These are phyloP conservation scores for Leucozona laternaria DNA, from an alignment of 2,888 invertebrate genomes.

Conservation along the genomic window DNA sequence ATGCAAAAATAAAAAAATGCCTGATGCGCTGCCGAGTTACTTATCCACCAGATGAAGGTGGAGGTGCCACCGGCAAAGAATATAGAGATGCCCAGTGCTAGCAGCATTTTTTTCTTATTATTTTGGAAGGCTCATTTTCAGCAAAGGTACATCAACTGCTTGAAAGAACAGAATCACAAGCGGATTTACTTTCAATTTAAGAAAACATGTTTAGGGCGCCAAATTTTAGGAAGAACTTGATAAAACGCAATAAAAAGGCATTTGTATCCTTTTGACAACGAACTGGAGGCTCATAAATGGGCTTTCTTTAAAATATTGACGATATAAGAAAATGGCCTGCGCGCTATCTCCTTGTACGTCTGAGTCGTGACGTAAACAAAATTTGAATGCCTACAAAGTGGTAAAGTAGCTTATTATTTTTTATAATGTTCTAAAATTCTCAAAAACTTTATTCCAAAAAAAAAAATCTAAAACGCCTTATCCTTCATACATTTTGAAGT, in stretches of 20 bases:
- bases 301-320: too few relatives aligned
- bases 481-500: too few relatives aligned
- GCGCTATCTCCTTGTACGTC: too few relatives aligned
- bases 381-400: too few relatives aligned
- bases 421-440: too few relatives aligned
- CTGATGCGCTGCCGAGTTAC: conserved; percentile 5
- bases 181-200: background rate
- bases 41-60: conserved; percentile 59
- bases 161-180: background rate
- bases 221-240: background rate
- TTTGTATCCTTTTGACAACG: background rate
- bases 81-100: conserved; percentile 60
- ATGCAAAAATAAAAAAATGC: background rate
- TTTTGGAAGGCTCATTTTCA: conserved; percentile 58
- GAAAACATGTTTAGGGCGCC: background rate
- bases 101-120: conserved; percentile 21
- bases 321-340: too few relatives aligned
- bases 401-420: too few relatives aligned
- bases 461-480: too few relatives aligned
- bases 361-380: too few relatives aligned
- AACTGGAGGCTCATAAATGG: too few relatives aligned
- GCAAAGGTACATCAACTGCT: conserved; percentile 6
- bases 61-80: conserved; percentile 54
- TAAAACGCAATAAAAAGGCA: background rate
- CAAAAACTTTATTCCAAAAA: too few relatives aligned